Evolutionary conservation across 2,797 vertebrate species (phyloP), one percentile per base, ranked within the genome.

Genomic region (Sebastes oblongus): DNA sequence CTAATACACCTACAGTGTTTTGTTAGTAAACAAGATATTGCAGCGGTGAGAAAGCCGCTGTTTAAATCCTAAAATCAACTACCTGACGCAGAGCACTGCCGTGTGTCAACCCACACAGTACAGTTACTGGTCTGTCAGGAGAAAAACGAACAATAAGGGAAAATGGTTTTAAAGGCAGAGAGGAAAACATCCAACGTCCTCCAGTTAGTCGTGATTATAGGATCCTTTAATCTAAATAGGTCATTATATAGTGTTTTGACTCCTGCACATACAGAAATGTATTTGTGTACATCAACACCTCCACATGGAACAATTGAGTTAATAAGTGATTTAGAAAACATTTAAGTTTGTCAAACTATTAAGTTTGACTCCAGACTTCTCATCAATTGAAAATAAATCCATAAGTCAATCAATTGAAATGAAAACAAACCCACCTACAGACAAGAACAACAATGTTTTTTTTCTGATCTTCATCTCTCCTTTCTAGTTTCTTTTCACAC

Each of bases 91-190:
- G 69, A 77, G 78, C 62, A 54, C 69, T 34, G 60, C 64, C 42
- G 36, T 9, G 62, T 81, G 66, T 80, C 74, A 61, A 72, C 82
- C 80, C 81, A 81, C 73, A 56, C 65, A 68, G 16, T 16, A 6
- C 18, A 52, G 46, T 52, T 9, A 50, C 60, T 18, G 32, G 42
- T 77, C 69, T 74, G 34, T 80, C 66, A 77, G 73, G 5, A 62
- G 32, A 66, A 25, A 66, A 75, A 3, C 3, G 3, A 58, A n/a
- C 39, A 54, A 55, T 8, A 60, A 60, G 42, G 27, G n/a, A 34
- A 50, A 39, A 20, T 1, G 13, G 42, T 56, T 58, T 83, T 34
- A 56, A 24, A 75, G 12, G 14, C 2, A 54, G 24, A 20, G 11
- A 39, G 20, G 25, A 71, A 78, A 34, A 32, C 61, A 56, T 20